Base-by-base conservation (phyloP, 2,888 invertebrate species). In the Prostheceraeus crozeri region DNA sequence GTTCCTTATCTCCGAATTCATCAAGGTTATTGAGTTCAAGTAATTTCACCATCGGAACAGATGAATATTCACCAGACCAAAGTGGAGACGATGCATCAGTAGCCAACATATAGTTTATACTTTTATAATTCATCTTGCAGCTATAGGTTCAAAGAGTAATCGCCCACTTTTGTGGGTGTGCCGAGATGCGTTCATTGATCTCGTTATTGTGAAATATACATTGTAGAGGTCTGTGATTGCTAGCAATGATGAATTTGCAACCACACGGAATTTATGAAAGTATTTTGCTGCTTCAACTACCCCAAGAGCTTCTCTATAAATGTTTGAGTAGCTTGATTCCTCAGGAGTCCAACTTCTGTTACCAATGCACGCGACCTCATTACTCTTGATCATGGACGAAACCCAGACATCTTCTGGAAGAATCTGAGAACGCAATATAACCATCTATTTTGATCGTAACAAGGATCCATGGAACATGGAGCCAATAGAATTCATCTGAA, bases 221-320 rank as follows among this genome's bases (percentile, higher is more conserved):
- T 27, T 67, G 71, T 1, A 78, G 60, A 0, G 76, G 74, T 58
- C 70, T 67, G 58, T 74, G 71, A 59, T 74, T 74, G 0, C 71
- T 73, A 11, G 65, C 45, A 19, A 75, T 62, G 2, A 70, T 72
- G 60, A 78, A 78, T 19, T 65, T 62, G n/a, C 69, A 65, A 2
- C 73, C 74, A 45, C 63, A 70, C 0, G 33, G 60, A 69, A 75
- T 21, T 70, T 65, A 46, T 71, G 70, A 65, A 75, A 76, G 63
- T 71, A 70, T 21, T 66, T 65, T 1, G 73, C 66, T 1, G 70
- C 73, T 57, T 68, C 75, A 25, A 77, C 68, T 11, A 77, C 57
- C 6, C 69, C 64, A 25, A 71, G 63, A 35, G 73, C 69, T 66
- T 70, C 72, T 58, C 70, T 68, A 35, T 74, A 71, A 16, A 72